Evolutionary conservation across 35 echinoderm and acorn worm genomes (phyloP).

Genomic region (Ophioderma brevispina): DNA sequence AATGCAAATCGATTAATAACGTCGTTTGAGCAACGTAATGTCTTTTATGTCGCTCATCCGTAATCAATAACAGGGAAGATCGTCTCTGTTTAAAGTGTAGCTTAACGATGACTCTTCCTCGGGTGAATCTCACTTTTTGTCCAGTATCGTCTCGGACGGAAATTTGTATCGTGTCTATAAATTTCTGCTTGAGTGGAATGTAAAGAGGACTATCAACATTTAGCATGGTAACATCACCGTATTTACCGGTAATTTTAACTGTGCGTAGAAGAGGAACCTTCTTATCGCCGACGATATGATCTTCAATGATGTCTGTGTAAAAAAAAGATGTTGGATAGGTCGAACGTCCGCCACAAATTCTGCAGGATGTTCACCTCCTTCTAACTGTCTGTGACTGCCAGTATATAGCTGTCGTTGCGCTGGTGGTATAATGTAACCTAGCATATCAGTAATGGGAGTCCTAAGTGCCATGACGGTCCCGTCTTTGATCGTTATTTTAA

Average conservation of each 20-base stretch:
- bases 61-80: constrained; percentile 28
- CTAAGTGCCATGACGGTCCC: neutral
- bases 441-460: neutral
- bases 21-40: neutral
- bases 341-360: constrained; percentile 13
- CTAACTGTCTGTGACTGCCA: neutral
- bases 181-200: constrained; percentile 52
- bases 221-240: constrained; percentile 11
- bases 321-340: constrained; percentile 36
- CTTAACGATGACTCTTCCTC: constrained; percentile 54
- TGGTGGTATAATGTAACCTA: neutral
- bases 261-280: constrained; percentile 58
- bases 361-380: neutral
- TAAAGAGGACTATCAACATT: constrained; percentile 52
- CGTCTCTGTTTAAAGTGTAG: constrained; percentile 60
- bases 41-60: neutral
- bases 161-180: constrained; percentile 52
- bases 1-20: neutral
- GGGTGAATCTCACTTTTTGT: constrained; percentile 20
- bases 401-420: constrained; percentile 8
- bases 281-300: constrained; percentile 42
- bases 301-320: constrained; percentile 66
- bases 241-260: constrained; percentile 18
- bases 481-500: neutral
- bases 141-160: constrained; percentile 68